Evolutionary conservation across 2,113 vertebrate genomes (phyloP).

Genomic region (Rhegmatorhina hoffmannsi): DNA sequence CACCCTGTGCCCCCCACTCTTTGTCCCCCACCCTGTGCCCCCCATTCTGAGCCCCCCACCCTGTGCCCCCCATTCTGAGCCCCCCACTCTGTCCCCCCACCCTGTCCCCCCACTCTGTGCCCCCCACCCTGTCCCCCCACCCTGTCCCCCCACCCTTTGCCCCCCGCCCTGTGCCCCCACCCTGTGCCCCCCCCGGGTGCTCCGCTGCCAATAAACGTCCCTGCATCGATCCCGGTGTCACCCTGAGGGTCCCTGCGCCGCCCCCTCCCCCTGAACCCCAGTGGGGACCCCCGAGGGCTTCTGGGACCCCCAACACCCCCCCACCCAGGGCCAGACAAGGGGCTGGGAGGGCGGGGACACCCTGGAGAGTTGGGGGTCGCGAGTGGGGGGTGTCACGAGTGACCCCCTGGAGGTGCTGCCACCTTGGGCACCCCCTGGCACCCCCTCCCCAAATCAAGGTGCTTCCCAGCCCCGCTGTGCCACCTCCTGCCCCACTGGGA

Average conservation of each 20-base stretch:
- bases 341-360: not conserved
- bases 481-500: fast-evolving
- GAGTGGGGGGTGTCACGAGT: not conserved
- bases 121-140: too few relatives aligned
- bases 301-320: not conserved
- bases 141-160: too few relatives aligned
- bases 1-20: too few relatives aligned
- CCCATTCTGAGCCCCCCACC: too few relatives aligned
- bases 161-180: fast-evolving
- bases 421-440: fast-evolving
- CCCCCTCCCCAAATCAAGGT: not conserved
- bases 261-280: fast-evolving
- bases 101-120: too few relatives aligned
- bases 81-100: too few relatives aligned
- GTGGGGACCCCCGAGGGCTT: fast-evolving
- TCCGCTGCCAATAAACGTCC: not conserved
- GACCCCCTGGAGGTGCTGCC: too few relatives aligned
- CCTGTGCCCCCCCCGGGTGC: not conserved
- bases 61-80: too few relatives aligned
- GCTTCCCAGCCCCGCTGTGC: not conserved
- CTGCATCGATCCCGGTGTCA: not conserved
- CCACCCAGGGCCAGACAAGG: not conserved
- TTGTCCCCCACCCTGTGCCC: not conserved
- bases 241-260: not conserved
- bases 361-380: fast-evolving